A percentile compares a stretch with the other conserved stretches of the same genome.
phyloP scores from a whole-genome alignment of 2,797 vertebrate species.

The Karalla daura region DNA sequence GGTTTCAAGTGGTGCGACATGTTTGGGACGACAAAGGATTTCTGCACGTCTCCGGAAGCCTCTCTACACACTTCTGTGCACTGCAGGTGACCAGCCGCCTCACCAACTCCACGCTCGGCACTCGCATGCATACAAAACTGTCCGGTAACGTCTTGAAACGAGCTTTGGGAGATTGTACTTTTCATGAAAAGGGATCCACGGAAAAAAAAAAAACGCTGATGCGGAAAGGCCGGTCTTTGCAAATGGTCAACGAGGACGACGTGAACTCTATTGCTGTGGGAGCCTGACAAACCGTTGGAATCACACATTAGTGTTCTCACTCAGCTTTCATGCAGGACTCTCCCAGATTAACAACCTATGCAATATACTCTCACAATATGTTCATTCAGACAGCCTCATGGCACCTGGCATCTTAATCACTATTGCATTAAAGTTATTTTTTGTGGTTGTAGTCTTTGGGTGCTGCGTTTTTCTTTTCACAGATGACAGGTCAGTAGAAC shows the following conservation, averaged over 20 bases:
- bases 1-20: conserved; percentile 30
- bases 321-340: conserved; percentile 60
- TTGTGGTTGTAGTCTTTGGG: conserved; percentile 60
- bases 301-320: conserved; percentile 51
- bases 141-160: conserved; percentile 35
- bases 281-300: conserved; percentile 25
- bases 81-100: conserved; percentile 21
- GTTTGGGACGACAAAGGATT: conserved; percentile 41
- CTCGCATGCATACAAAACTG: conserved; percentile 23
- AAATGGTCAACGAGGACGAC: conserved; percentile 23
- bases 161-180: conserved; percentile 30
- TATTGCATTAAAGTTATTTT: conserved; percentile 75
- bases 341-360: conserved; percentile 77
- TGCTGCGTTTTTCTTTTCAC: conserved; percentile 28
- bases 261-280: conserved; percentile 32
- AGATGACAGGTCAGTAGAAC: neutral
- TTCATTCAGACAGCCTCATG: conserved; percentile 53
- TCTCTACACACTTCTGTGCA: conserved; percentile 24
- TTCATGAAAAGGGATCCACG: neutral
- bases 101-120: conserved; percentile 39
- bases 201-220: too few species aligned
- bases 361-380: conserved; percentile 72
- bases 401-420: conserved; percentile 63
- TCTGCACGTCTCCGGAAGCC: conserved; percentile 30
- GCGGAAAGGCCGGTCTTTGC: conserved; percentile 8